phyloP scores from a whole-genome alignment of 2,113 vertebrate species.

The Nymphicus hollandicus region DNA sequence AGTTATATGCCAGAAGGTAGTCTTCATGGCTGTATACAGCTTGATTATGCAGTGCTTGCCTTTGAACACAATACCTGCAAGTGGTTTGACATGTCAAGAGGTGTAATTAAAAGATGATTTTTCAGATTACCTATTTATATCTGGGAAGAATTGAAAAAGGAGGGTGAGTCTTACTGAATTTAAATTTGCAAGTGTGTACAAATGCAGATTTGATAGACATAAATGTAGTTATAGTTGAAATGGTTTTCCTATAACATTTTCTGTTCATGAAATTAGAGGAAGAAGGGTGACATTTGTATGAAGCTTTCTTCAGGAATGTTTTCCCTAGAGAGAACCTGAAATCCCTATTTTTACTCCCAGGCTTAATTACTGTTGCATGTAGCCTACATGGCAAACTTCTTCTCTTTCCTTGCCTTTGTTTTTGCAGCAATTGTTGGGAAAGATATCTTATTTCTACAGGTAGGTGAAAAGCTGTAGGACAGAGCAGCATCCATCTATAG shows the following conservation, averaged over 20 bases:
- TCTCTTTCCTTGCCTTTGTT: neutral
- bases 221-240: slow-evolving; percentile 59
- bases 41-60: slow-evolving; percentile 1
- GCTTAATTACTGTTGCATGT: slow-evolving; percentile 12
- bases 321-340: neutral
- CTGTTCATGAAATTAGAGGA: slow-evolving; percentile 34
- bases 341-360: slow-evolving; percentile 9
- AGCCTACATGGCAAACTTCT: neutral
- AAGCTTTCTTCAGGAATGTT: slow-evolving; percentile 17
- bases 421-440: neutral
- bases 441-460: neutral
- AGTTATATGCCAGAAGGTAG: neutral
- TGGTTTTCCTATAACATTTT: slow-evolving; percentile 13
- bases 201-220: slow-evolving; percentile 39
- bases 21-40: neutral
- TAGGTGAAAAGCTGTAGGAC: neutral
- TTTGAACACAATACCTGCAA: slow-evolving; percentile 19
- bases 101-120: slow-evolving; percentile 47
- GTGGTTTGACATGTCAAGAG: slow-evolving; percentile 10
- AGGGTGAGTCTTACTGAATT: slow-evolving; percentile 40
- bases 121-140: slow-evolving; percentile 38
- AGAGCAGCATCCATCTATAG: neutral
- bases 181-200: slow-evolving; percentile 24
- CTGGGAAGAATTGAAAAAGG: slow-evolving; percentile 32
- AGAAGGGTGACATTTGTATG: neutral